Evolutionary conservation across 2,113 vertebrate genomes (phyloP), one percentile per base, ranked within the genome.

Genomic region (Alligator mississippiensis): DNA sequence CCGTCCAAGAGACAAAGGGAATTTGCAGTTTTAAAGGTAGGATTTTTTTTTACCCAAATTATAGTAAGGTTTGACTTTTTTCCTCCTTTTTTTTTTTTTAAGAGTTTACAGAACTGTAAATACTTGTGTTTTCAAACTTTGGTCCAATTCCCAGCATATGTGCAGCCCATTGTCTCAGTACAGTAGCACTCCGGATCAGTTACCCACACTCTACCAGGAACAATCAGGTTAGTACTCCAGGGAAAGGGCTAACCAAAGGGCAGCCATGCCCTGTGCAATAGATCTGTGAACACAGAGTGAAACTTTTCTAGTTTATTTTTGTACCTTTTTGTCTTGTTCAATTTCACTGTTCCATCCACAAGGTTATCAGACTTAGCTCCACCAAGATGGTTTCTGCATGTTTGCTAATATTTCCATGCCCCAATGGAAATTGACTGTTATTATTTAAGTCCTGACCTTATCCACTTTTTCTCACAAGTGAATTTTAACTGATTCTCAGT

Each of bases 81-180:
- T 84, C 80, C 77, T 96, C 87, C 80, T 94, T 90, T 84, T 91
- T 95, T 93, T 70, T 18, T 87, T 86, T 93, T 94, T 75, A 92
- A 95, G 93, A 90, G 93, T 94, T 98, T 96, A 90, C 86, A 94
- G 77, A 96, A 82, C 85, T 97, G 95, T 96, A 97, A 96, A 96
- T 96, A 97, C 77, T 66, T 96, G 85, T 93, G 77, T 94, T 80
- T 77, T 88, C 60, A 5, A 3, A 62, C 88, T 95, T 72, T 83
- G 68, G 47, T 91, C 70, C 70, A 14, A 6, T 90, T 74, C 87
- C 57, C 13, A 8, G 54, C 5, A 2, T 24, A 3, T 0, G 2
- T 61, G 34, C 15, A 21, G n/a, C 34, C 61, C 47, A 72, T 76
- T 84, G 90, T 58, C 77, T 47, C 72, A 34, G 0, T 57, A 59